phyloP scores from a whole-genome alignment of 2,797 vertebrate genomes.

The Coregonus ussuriensis region DNA sequence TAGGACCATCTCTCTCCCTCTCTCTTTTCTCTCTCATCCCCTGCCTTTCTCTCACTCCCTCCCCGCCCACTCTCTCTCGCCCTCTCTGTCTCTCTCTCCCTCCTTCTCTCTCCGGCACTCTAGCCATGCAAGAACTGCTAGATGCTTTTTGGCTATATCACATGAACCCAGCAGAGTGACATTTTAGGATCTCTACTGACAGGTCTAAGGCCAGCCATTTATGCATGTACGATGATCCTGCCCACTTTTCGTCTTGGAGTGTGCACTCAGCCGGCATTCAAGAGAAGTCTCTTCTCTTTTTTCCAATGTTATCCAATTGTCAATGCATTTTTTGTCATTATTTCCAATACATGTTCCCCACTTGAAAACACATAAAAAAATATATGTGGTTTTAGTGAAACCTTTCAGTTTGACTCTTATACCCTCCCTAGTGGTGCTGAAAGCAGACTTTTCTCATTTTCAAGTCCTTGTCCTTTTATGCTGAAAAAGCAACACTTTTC shows the following conservation, averaged over 20 bases:
- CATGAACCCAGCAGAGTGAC: neutral
- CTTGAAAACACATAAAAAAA: neutral
- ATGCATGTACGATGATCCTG: neutral
- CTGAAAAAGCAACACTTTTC: no score
- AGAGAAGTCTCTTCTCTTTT: no score
- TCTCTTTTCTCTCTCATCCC: neutral
- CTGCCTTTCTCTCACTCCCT: neutral
- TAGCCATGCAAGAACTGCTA: neutral
- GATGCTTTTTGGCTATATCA: neutral
- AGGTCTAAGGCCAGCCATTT: neutral
- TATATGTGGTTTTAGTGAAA: neutral
- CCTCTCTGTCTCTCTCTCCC: neutral
- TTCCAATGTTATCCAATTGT: no score
- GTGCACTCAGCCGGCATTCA: neutral
- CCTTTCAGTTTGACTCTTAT: neutral
- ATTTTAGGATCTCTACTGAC: neutral
- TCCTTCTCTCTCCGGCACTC: constrained; percentile 12
- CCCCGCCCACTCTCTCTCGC: neutral
- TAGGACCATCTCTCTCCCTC: neutral
- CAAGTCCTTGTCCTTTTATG: no score
- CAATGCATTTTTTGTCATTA: no score
- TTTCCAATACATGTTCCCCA: neutral
- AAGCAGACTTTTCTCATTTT: neutral
- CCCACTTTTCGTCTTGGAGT: neutral
- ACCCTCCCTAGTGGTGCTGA: neutral